Evolutionary conservation across 2,113 vertebrate genomes (phyloP).

Genomic region (Daubentonia madagascariensis): DNA sequence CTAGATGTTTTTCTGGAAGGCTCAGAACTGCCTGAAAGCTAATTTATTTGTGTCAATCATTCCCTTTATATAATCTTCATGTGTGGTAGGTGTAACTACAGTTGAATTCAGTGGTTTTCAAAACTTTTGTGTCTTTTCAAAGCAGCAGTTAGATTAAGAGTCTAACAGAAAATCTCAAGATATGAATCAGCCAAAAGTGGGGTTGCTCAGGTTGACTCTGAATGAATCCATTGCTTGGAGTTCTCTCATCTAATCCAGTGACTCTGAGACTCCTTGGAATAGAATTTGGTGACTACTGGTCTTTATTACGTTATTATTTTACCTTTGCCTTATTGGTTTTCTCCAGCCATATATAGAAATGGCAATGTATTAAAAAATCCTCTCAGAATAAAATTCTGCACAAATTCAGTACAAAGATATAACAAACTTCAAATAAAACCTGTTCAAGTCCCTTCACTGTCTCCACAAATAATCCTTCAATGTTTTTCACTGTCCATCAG

Average conservation of each 20-base stretch:
- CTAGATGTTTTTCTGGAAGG: not conserved
- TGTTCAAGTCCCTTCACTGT: not conserved
- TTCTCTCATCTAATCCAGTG: not conserved
- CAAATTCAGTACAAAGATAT: not conserved
- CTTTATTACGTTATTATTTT: constrained; percentile 7
- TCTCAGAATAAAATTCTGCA: not conserved
- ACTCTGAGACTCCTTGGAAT: not conserved
- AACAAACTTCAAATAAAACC: not conserved
- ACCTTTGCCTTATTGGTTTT: not conserved
- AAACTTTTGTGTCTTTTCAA: not conserved
- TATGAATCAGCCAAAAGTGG: not conserved
- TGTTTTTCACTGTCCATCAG: not conserved
- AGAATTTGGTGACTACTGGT: not conserved
- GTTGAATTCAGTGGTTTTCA: not conserved
- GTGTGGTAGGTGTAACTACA: not conserved
- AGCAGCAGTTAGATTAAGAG: not conserved
- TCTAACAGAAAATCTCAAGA: not conserved
- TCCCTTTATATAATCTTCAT: not conserved
- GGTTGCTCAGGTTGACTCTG: not conserved
- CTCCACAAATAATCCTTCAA: not conserved
- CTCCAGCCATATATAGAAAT: not conserved
- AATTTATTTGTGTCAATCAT: not conserved
- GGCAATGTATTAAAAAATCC: not conserved
- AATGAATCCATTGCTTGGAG: not conserved
- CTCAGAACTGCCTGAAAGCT: not conserved